Evolutionary conservation across 2,888 invertebrate species (phyloP), one percentile per base, ranked within the genome.

Genomic region (Tanaodytes sp.): DNA sequence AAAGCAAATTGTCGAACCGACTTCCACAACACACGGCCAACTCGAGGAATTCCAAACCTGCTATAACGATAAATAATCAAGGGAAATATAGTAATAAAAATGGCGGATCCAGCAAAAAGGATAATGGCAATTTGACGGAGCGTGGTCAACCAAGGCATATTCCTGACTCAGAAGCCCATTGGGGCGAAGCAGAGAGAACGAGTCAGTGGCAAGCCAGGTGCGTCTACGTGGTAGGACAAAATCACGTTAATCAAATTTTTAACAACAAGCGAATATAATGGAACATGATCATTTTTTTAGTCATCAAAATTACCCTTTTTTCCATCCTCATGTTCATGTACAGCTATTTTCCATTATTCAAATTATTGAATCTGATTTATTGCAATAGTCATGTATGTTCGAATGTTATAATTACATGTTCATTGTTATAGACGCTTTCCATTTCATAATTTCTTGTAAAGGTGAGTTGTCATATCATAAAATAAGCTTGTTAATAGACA

Each of bases 1-100:
- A 96, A 80, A 91, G 91, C 77, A 92, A 90, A 86, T 83, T 92
- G 70, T 83, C 84, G 9, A 88, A 91, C 81, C 86, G 89, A 79
- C 89, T 89, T 86, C 87, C 91, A 73, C 87, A 89, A 76, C 86
- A 86, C 69, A 85, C 88, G 72, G 77, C 82, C 33, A 81, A 82
- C 54, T 80, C 84, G 42, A 77, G 84, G 36, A 83, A 82, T 46
- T 82, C 83, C 6, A 85, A 85, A 37, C 84, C 84, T 36, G 82
- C 82, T 3, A 85, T 85, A 55, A 84, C 84, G 8, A 69, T 85
- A 48, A 85, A 82, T 62, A 84, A 82, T 65, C 83, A 84, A 63
- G 79, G 80, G 40, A 83, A 84, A 68, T 83, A 84, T 48, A 80
- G 77, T 71, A n/a, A n/a, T n/a, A 75, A 73, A 49, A 67, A 64